Base-by-base conservation (phyloP, 2,888 invertebrate species). In the Agriopis aurantiaria region DNA sequence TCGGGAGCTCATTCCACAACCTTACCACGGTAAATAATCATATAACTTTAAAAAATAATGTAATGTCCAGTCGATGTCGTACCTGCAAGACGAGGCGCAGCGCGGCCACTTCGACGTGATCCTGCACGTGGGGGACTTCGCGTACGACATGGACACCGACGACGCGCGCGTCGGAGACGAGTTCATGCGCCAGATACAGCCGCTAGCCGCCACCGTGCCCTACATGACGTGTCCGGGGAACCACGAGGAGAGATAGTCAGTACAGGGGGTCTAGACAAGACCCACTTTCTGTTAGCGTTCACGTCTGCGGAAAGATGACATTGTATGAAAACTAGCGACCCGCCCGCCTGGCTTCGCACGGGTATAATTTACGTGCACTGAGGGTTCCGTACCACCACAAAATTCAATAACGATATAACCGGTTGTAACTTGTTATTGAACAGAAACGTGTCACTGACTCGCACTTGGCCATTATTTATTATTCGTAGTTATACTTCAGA, bases 161-260 rank as follows among this genome's bases (percentile, higher is more conserved):
- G 95, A 98, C 84, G 98, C 97, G 0, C 89, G 92, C 68, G 96
- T 98, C 41, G 99, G 99, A 0, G 98, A 99, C 93, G 96, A 97
- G 86, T 99, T 98, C 90, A 98, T 99, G 98, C 95, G 97, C 6
- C 97, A 98, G 95, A 96, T 99, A 70, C 96, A 99, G 91, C 96
- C 97, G 0, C 95, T 99, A 49, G 98, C 99, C 33, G 98, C 97
- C 33, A 96, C 97, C 86, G 95, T 99, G 75, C 99, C 99, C 0
- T 99, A 99, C 88, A 97, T 98, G 98, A 97, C 97, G 0, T 97
- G 97, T 79, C 97, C 97, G n/a, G 99, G 98, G 62, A 98, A 98
- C 92, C 98, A 98, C 83, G 98, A 98, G 92, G 48, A 48, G 48
- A 33, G n/a, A 23, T 58, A 58, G 56, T 56, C 5, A 41, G 56